phyloP scores from a whole-genome alignment of 2,797 vertebrate species.

The Crocodylus rhombifer region DNA sequence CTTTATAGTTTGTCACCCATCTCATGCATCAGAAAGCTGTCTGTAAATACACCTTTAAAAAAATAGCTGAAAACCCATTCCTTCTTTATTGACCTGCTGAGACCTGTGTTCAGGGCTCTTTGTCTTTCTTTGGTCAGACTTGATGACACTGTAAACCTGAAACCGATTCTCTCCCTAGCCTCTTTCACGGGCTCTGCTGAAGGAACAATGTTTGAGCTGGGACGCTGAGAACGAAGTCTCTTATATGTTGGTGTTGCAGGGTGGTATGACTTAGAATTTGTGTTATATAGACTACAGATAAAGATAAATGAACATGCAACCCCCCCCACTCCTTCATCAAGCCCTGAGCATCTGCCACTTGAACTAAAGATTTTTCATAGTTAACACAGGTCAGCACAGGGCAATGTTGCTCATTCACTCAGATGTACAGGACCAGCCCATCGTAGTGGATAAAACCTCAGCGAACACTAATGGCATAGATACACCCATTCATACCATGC shows the following conservation, averaged over 20 bases:
- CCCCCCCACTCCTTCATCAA: background rate
- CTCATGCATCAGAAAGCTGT: constrained; percentile 36
- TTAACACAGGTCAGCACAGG: background rate
- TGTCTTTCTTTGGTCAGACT: constrained; percentile 41
- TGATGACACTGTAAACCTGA: constrained; percentile 13
- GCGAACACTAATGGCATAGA: background rate
- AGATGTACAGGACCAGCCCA: background rate
- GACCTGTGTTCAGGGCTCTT: background rate
- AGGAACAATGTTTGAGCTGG: background rate
- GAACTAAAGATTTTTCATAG: background rate
- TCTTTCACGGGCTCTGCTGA: constrained; percentile 4
- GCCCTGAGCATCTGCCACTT: background rate
- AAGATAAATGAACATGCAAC: background rate
- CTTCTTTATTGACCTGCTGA: constrained; percentile 1
- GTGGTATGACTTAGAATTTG: background rate
- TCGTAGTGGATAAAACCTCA: background rate
- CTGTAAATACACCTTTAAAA: constrained; percentile 23
- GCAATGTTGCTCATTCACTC: rapidly evolving
- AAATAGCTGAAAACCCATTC: background rate
- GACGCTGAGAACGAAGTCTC: background rate
- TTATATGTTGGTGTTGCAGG: background rate
- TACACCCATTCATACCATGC: constrained; percentile 45
- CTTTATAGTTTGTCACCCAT: constrained; percentile 44
- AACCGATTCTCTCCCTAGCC: background rate
- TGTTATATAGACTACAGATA: background rate